Conservation (phyloP, 2,797 vertebrate genomes). For the Tiaroga cobitis region DNA sequence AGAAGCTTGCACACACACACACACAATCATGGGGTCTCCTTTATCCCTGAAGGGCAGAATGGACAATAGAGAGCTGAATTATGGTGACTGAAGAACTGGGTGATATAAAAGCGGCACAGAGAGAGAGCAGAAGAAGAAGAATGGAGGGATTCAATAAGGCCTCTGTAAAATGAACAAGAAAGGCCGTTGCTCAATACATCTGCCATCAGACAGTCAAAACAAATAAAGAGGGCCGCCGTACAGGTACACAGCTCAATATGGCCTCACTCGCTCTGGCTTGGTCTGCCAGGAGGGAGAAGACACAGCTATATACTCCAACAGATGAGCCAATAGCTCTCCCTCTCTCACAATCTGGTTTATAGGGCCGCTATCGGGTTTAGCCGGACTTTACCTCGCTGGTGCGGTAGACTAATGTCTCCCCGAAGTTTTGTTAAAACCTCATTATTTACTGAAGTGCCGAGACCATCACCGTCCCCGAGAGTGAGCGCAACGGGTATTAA, state of each 20-base stretch:
- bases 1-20: conserved; percentile 10
- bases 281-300: conserved; percentile 71
- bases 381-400: conserved; percentile 66
- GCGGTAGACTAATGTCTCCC: conserved; percentile 80
- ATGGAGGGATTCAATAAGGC: conserved; percentile 68
- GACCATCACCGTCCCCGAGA: conserved; percentile 69
- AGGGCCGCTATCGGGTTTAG: conserved; percentile 50
- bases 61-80: conserved; percentile 68
- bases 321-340: conserved; percentile 74
- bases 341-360: conserved; percentile 62
- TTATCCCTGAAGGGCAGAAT: conserved; percentile 66
- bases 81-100: conserved; percentile 65
- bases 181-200: conserved; percentile 73
- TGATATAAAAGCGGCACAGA: conserved; percentile 59
- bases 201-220: conserved; percentile 78
- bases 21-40: conserved; percentile 48
- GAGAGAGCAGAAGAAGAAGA: conserved; percentile 42
- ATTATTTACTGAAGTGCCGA: conserved; percentile 83
- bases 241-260: conserved; percentile 75
- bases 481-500: conserved; percentile 60
- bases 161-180: conserved; percentile 75
- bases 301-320: conserved; percentile 73
- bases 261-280: conserved; percentile 69
- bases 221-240: conserved; percentile 74
- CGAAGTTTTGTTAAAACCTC: conserved; percentile 84